Base-by-base conservation (phyloP, 2,113 vertebrate species). In the Odobenus rosmarus region DNA sequence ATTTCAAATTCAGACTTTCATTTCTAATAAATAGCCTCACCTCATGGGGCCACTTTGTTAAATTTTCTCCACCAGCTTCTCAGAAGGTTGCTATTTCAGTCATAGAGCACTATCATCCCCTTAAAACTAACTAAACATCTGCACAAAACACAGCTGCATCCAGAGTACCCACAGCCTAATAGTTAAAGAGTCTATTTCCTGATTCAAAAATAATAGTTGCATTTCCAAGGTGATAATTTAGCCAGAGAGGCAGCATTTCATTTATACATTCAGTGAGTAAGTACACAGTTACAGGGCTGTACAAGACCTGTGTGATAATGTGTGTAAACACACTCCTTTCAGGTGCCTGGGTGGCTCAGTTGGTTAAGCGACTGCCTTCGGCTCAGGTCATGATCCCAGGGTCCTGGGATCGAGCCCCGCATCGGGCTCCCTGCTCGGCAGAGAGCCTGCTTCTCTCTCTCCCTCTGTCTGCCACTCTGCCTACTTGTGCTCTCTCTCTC, bases 151-250 rank as follows among this genome's bases (percentile, higher is more conserved):
- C 49, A 83, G 92, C 71, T 89, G 33, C 76, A 39, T 64, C 96
- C 67, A 69, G 36, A 67, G 42, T n/a, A 81, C 31, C 26, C 11
- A 11, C 11, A 39, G 69, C n/a, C 88, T 79, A 16, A 79, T 57
- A 79, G n/a, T 55, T 71, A 92, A 88, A 85, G 62, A 82, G 79
- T 23, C 85, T 59, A 76, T 42, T 84, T 94, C 53, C 71, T 92
- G 42, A 88, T 61, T 96, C 71, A 94, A 61, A 94, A 96, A 55
- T 85, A 94, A 36, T 49, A 33, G 74, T 24, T 80, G 39, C 71
- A 62, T 57, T 91, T 82, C 93, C 80, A 72, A 42, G 84, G n/a
- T 84, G 62, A 24, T 77, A 11, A 93, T 82, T 69, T 93, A 85
- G 33, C 59, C 64, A 90, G 76, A 88, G 82, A 95, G 46, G 39